Evolutionary conservation across 2,888 invertebrate genomes (phyloP), one percentile per base, ranked within the genome.

Genomic region (Diachrysia chrysitis): DNA sequence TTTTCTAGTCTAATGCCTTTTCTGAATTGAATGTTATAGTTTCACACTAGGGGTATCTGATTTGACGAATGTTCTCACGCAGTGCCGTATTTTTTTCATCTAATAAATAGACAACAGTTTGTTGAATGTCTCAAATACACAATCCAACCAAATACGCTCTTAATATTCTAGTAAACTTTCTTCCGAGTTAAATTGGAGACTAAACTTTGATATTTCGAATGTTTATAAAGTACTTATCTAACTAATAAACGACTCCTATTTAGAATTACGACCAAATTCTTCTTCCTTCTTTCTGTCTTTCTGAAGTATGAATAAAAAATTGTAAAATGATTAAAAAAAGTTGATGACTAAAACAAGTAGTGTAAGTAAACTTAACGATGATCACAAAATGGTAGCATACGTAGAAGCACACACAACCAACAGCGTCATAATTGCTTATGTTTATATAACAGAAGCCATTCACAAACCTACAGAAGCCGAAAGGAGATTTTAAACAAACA

Each of bases 361-460:
- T 73, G 55, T 75, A 65, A 75, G 71, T 69, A 80, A 68, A 69
- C 72, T 73, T 32, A 72, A 63, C 69, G 58, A 73, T 72, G 70
- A 69, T 76, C 71, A 83, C 77, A 82, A 80, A 81, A 81, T 83
- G 74, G 78, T 69, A 75, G 78, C 75, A 71, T 80, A 78, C 78
- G 73, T 75, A 66, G 76, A 79, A 83, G 81, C 80, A 86, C 71
- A 87, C 81, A 81, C 78, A 81, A 78, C 82, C 81, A 83, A 87
- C 83, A 87, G 84, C 81, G 77, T 83, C 84, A 89, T 93, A 93
- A 93, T 93, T 92, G 90, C 87, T 89, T 76, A 83, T 93, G 89
- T 94, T 93, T 92, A 88, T 86, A 88, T 89, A 91, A 91, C 90
- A 93, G 92, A 87, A 92, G 88, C 91, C 89, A 93, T 92, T 93